Conservation (phyloP, 2,888 invertebrate species). For the Micropterix aruncella region DNA sequence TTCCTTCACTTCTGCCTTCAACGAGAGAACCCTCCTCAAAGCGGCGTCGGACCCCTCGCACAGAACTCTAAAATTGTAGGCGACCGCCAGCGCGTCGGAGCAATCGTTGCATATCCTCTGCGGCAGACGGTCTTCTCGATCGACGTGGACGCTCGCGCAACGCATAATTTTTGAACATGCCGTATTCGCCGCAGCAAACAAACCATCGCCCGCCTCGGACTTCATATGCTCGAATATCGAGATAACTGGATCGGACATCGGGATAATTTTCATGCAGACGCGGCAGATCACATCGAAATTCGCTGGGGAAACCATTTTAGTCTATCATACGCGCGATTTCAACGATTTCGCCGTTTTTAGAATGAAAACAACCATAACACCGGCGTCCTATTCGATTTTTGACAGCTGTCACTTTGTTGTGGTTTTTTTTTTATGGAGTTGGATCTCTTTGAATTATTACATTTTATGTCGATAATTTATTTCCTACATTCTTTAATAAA, state of each 20-base stretch:
- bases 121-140: constrained; percentile 13
- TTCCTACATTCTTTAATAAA: too few relatives aligned
- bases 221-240: background rate
- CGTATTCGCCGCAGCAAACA: background rate
- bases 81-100: constrained; percentile 19
- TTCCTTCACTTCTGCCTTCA: background rate
- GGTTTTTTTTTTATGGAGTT: too few relatives aligned
- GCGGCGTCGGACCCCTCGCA: constrained; percentile 21
- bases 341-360: too few relatives aligned
- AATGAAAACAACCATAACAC: too few relatives aligned
- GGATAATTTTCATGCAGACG: background rate
- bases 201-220: background rate
- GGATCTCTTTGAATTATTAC: too few relatives aligned
- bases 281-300: background rate
- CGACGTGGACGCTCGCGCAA: background rate
- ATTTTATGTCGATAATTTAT: too few relatives aligned
- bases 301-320: background rate
- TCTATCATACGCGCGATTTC: too few relatives aligned
- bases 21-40: constrained; percentile 17
- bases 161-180: background rate
- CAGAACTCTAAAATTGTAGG: constrained; percentile 23
- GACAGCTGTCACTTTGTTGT: too few relatives aligned
- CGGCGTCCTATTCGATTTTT: too few relatives aligned
- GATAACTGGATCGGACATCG: background rate
- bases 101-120: constrained; percentile 23